A percentile compares a stretch with the other conserved stretches of the same genome.
These are phyloP conservation scores for Semnornis frantzii DNA, from an alignment of 2,113 vertebrate species.

Conservation along the genomic window DNA sequence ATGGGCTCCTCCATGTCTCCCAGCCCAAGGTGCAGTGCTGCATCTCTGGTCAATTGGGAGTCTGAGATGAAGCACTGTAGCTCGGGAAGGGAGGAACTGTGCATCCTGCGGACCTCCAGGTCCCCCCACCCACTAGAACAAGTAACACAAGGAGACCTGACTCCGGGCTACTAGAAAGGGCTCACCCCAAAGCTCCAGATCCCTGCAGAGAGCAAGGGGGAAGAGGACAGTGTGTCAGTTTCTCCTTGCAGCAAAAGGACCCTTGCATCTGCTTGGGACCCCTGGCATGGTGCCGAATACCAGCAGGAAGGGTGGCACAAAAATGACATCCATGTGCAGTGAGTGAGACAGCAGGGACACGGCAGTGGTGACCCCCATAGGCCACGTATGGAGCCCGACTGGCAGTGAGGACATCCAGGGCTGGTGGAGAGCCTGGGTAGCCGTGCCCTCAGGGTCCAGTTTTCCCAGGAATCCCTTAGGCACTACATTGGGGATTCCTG, in stretches of 20 bases:
- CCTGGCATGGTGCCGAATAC: accelerated
- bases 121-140: neutral
- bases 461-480: constrained; percentile 99
- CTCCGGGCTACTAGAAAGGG: neutral
- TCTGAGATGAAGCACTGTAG: constrained; percentile 99
- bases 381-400: neutral
- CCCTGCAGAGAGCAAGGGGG: too few species aligned
- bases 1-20: constrained; percentile 67
- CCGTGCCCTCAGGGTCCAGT: constrained; percentile 99
- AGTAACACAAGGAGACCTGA: neutral
- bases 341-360: neutral
- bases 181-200: neutral
- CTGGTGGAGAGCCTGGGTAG: neutral
- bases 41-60: constrained; percentile 99
- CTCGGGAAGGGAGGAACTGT: constrained; percentile 89
- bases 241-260: neutral
- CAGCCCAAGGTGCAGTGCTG: constrained; percentile 99
- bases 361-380: accelerated
- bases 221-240: neutral
- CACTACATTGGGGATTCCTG: constrained; percentile 96
- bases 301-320: neutral
- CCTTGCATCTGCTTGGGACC: accelerated
- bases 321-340: neutral
- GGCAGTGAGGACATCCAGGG: neutral
- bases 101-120: neutral